Percentiles rank a stretch among this genome's conserved stretches.
phyloP scores from a whole-genome alignment of 2,888 invertebrate genomes.

The Dryobota labecula region DNA sequence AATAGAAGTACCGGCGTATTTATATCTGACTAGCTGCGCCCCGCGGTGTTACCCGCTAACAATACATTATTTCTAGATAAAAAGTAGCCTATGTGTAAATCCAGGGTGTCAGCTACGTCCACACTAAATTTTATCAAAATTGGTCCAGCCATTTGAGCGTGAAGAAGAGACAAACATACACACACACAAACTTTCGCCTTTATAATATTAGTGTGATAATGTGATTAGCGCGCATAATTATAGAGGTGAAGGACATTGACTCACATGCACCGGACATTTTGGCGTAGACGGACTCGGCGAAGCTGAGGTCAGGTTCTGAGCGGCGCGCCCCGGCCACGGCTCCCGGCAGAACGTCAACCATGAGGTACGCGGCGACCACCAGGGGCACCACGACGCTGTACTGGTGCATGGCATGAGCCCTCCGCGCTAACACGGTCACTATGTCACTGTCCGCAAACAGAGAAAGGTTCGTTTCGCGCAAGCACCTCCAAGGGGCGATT shows the following conservation, averaged over 20 bases:
- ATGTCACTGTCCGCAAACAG: conserved; percentile 85
- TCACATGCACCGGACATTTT: conserved; percentile 87
- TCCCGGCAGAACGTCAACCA: conserved; percentile 64
- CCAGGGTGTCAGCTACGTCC: no score
- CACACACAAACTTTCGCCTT: no score
- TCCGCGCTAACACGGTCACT: conserved; percentile 86
- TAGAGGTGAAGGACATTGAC: conserved; percentile 72
- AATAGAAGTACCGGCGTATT: background rate
- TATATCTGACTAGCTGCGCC: no score
- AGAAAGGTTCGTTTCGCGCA: conserved; percentile 83
- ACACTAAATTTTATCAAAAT: no score
- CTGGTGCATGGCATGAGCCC: conserved; percentile 84
- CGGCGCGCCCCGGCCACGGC: conserved; percentile 56
- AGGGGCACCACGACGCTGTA: conserved; percentile 72
- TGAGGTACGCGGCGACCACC: conserved; percentile 71
- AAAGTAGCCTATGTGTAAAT: no score
- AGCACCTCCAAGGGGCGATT: conserved; percentile 67
- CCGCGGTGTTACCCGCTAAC: no score
- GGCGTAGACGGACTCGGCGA: conserved; percentile 84
- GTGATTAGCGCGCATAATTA: conserved; percentile 54
- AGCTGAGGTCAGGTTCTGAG: conserved; percentile 75
- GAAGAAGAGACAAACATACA: no score
- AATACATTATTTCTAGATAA: no score
- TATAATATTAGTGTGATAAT: no score
- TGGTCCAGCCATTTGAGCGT: no score